Evolutionary conservation across 2,797 vertebrate species (phyloP), one percentile per base, ranked within the genome.

Genomic region (Lepus townsendii): DNA sequence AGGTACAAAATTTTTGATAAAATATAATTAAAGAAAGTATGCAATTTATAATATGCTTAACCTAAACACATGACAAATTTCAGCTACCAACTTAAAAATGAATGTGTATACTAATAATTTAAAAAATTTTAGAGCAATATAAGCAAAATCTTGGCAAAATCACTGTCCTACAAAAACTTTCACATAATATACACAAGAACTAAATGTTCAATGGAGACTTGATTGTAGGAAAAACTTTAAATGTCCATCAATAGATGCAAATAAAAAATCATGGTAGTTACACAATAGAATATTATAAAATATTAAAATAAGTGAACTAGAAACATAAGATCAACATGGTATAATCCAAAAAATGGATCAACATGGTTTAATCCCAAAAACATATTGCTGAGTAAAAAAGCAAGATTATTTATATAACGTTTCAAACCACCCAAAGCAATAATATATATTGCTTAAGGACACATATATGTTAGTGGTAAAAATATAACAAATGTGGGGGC

Each of bases 231-330:
- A 83, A 95, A 95, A 95, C 14, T 75, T 90, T 75, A 88, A 93
- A 90, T 90, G 22, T 76, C 62, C 24, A 84, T 80, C 22, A 88
- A 8, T 82, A 77, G 16, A 88, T 47, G 38, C 87, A 92, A 85
- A 69, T 52, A 84, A 94, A 91, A 79, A 27, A 54, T 10, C 76
- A 54, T 3, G 52, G 91, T 22, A 76, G 17, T 90, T 42, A 78
- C 47, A 93, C 6, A 83, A 87, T 57, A 6, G 32, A 88, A 30
- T 71, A 91, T 75, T 79, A 80, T 85, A 80, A 94, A 94, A 78
- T 88, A 80, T 91, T 93, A 65, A 83, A 95, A 72, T 91, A 95
- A 83, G 26, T 95, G 75, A 71, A 73, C 30, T 83, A 91, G 5
- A 93, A 93, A 90, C 50, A 50, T 20, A 87, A 77, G 35, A 68